phyloP scores from a whole-genome alignment of 2,113 vertebrate species.

The Tupaia tana region DNA sequence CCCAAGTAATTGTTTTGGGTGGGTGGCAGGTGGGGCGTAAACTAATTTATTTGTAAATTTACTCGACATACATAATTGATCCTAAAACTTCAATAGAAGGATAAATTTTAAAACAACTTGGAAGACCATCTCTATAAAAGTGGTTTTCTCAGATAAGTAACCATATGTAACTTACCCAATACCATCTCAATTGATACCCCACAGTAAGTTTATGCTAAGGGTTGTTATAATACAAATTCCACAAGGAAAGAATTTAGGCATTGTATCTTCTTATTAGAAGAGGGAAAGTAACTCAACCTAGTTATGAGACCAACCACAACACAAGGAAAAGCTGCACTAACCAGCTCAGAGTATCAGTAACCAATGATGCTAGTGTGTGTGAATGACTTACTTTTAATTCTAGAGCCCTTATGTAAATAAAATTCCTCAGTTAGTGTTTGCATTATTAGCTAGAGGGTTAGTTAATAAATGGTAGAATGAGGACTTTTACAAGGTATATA shows the following conservation, averaged over 20 bases:
- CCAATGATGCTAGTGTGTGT: conserved; percentile 70
- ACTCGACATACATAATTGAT: too few species aligned
- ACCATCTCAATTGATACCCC: background rate
- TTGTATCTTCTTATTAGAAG: background rate
- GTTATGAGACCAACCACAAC: background rate
- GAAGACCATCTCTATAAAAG: too few species aligned
- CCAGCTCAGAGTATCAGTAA: conserved; percentile 40
- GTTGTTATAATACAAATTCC: conserved; percentile 20
- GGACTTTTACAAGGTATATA: conserved; percentile 64
- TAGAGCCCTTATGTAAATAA: conserved; percentile 72
- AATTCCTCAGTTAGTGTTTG: conserved; percentile 16
- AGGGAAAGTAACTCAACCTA: conserved; percentile 3
- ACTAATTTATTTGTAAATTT: too few species aligned
- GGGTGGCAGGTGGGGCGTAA: too few species aligned
- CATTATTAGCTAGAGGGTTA: conserved; percentile 37
- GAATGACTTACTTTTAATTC: conserved; percentile 26
- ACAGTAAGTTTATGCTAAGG: conserved; percentile 13
- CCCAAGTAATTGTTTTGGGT: too few species aligned
- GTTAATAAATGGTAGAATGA: conserved; percentile 70
- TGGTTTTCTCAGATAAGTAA: too few species aligned
- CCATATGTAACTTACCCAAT: too few species aligned
- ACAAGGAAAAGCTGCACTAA: conserved; percentile 65
- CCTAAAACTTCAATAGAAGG: too few species aligned
- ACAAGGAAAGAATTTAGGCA: background rate
- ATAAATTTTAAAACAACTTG: too few species aligned